Evolutionary conservation across 2,888 invertebrate genomes (phyloP).

Genomic region (Endomychus coccineus): DNA sequence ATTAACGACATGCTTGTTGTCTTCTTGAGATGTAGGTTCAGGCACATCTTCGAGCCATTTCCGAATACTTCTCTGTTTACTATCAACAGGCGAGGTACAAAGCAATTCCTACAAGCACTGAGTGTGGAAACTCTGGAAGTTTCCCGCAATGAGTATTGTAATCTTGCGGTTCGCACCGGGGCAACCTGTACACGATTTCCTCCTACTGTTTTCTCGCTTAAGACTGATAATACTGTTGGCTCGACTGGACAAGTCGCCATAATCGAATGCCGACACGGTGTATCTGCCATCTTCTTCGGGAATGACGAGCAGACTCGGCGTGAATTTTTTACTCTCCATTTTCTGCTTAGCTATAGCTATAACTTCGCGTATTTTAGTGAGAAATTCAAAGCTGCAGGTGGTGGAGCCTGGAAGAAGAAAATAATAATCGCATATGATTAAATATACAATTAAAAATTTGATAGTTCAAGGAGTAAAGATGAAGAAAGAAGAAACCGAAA

Average conservation of each 20-base stretch:
- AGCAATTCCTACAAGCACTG: constrained; percentile 49
- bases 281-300: constrained; percentile 67
- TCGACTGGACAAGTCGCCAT: constrained; percentile 41
- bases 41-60: constrained; percentile 72
- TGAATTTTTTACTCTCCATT: constrained; percentile 73
- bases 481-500: no score
- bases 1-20: no score
- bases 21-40: no score
- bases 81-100: constrained; percentile 53
- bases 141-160: no score
- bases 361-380: constrained; percentile 83
- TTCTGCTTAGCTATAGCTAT: constrained; percentile 84
- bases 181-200: constrained; percentile 57
- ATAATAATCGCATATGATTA: neutral
- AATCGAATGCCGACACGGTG: constrained; percentile 47
- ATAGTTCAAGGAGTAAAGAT: no score
- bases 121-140: no score
- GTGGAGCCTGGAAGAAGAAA: constrained; percentile 67
- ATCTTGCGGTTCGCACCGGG: no score
- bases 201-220: constrained; percentile 55
- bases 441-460: no score
- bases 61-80: constrained; percentile 65
- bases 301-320: constrained; percentile 70
- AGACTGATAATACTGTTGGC: constrained; percentile 52
- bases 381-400: constrained; percentile 85